These are phyloP conservation scores for Gambusia holbrooki DNA, from an alignment of 2,113 vertebrate genomes.

Conservation along the genomic window DNA sequence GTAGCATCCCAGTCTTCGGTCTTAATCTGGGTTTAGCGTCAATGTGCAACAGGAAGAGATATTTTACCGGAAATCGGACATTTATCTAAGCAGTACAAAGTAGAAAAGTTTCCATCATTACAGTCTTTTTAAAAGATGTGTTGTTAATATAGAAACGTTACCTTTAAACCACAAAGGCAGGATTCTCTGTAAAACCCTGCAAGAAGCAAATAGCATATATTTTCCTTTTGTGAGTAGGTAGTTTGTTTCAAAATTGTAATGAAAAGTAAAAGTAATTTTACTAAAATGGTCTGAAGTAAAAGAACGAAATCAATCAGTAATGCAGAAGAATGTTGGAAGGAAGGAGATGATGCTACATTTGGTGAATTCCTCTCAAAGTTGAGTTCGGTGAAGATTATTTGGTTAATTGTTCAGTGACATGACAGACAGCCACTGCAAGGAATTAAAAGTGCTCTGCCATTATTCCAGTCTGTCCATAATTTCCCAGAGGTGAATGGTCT, in stretches of 20 bases:
- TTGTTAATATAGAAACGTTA: background rate
- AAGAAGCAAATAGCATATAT: background rate
- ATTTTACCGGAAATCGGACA: background rate
- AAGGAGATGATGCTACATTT: background rate
- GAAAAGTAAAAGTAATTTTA: background rate
- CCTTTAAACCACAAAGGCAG: background rate
- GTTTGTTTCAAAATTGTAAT: background rate
- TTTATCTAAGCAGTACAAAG: background rate
- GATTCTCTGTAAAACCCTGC: too few relatives aligned
- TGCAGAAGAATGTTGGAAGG: too few relatives aligned
- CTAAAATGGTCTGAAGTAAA: background rate
- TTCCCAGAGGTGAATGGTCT: too few relatives aligned
- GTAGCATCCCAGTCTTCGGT: slow-evolving; percentile 13
- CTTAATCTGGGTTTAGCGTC: background rate
- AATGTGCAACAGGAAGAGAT: too few relatives aligned
- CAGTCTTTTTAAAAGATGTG: background rate
- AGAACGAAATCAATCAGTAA: background rate
- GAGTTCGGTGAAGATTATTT: background rate
- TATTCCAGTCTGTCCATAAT: too few relatives aligned
- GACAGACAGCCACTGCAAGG: too few relatives aligned
- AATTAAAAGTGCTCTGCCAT: too few relatives aligned
- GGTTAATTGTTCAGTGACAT: too few relatives aligned
- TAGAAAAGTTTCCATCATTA: background rate
- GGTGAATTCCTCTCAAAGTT: background rate
- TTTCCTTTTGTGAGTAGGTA: background rate